A percentile compares a stretch with the other conserved stretches of the same genome.
phyloP scores from a whole-genome alignment of 35 echinoderm and acorn worm genomes.

The Heliocidaris erythrogramma region DNA sequence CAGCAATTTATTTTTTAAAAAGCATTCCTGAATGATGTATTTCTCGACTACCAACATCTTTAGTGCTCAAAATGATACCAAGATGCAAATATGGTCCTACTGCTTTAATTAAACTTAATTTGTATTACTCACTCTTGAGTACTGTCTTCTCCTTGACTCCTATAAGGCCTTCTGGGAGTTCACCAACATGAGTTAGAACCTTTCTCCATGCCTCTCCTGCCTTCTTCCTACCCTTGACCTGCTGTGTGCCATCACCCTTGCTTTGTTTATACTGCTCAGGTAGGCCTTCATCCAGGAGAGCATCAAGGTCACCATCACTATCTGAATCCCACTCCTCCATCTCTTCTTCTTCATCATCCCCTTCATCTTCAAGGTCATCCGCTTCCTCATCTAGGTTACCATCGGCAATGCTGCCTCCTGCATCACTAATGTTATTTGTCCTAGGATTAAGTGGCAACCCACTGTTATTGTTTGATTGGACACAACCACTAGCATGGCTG shows the following conservation, averaged over 20 bases:
- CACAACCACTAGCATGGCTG: background rate
- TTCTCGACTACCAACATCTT: too few relatives aligned
- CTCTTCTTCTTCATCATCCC: conserved; percentile 38
- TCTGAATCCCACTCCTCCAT: conserved; percentile 54
- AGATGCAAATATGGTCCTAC: background rate
- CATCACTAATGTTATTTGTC: background rate
- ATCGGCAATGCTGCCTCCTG: background rate
- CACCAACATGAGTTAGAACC: background rate
- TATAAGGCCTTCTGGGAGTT: conserved; percentile 62
- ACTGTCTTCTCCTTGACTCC: conserved; percentile 68
- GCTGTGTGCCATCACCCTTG: conserved; percentile 54
- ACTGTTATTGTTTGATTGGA: background rate
- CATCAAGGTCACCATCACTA: conserved; percentile 73
- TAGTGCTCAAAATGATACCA: too few relatives aligned
- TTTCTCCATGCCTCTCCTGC: conserved; percentile 27
- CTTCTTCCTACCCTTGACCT: conserved; percentile 7
- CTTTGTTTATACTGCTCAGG: conserved; percentile 50
- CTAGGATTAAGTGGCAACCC: background rate
- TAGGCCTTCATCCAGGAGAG: conserved; percentile 66
- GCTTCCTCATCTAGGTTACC: background rate
- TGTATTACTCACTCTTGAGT: conserved; percentile 65
- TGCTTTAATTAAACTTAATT: background rate
- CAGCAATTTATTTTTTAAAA: too few relatives aligned
- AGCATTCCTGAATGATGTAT: too few relatives aligned
- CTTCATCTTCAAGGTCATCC: background rate